Evolutionary conservation across 1,140 invertebrate genomes (phyloP), one percentile per base, ranked within the genome.

Genomic region (Nasonia giraulti): DNA sequence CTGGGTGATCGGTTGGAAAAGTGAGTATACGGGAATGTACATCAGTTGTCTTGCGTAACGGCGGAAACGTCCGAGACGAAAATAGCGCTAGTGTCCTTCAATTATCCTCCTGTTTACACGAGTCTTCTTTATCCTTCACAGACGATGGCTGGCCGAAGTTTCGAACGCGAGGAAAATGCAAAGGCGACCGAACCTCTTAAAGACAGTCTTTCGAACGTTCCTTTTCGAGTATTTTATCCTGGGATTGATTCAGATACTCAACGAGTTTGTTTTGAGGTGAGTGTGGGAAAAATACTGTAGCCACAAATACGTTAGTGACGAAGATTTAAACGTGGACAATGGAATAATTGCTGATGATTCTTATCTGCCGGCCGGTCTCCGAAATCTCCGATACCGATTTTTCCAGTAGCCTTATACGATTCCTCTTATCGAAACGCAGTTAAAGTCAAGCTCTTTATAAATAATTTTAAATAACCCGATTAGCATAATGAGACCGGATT

Each of bases 131-230:
- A n/a, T 44, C 73, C 33, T 87, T 90, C 88, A 76, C 33, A 93
- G 92, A 85, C 87, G 87, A 89, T 94, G 94, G 94, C 88, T 87
- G 3, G 90, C 90, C 68, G 92, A 94, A 84, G 23, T 94, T 20
- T 85, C 91, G 81, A 90, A 89, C 20, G 87, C 90, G 20, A 91
- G 86, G 55, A 90, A 87, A 80, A n/a, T 17, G 8, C 88, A 88
- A 23, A 85, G 89, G 5, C 86, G 87, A 7, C 93, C 94, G 31
- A 94, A 90, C 86, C 84, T 94, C 1, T 82, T 94, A 27, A 92
- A 91, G 84, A 94, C 95, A 14, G 95, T 95, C 85, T 91, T 95
- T 50, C 92, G 93, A 84, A 95, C 94, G 1, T 96, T 95, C 81
- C 91, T 94, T 0, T 92, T 89, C 40, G 90, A 94, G 77, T 94